phyloP scores from a whole-genome alignment of 2,888 invertebrate genomes.

The Lepidocyrtoides sp. region DNA sequence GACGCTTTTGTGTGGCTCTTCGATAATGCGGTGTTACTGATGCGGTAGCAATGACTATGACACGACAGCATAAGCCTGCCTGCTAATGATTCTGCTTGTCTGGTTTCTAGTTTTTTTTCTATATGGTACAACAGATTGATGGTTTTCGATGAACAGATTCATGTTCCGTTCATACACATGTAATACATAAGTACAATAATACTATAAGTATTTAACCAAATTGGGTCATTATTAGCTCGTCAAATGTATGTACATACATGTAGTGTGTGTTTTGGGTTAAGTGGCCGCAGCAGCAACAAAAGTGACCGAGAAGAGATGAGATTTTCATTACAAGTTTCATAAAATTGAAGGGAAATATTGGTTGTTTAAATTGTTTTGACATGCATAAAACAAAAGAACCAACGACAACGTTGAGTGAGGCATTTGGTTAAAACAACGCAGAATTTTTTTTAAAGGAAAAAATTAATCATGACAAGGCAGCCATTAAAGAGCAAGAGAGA shows the following conservation, averaged over 20 bases:
- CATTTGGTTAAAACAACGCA: not conserved
- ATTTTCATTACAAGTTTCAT: no score
- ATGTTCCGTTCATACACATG: not conserved
- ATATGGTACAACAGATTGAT: conserved; percentile 21
- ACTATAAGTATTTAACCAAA: conserved; percentile 16
- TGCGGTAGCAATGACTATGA: not conserved
- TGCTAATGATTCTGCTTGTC: conserved; percentile 31
- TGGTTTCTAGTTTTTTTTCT: not conserved
- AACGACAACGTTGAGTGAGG: not conserved
- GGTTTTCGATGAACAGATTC: conserved; percentile 30
- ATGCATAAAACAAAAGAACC: no score
- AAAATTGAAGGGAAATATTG: no score
- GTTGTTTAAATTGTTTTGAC: no score
- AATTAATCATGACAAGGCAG: not conserved
- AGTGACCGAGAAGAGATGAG: no score
- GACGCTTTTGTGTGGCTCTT: conserved; percentile 23
- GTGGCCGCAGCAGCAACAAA: not conserved
- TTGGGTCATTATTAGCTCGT: conserved; percentile 47
- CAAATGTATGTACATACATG: not conserved
- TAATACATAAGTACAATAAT: not conserved
- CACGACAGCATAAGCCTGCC: not conserved
- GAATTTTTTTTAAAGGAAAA: not conserved
- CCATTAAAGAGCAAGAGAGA: conserved; percentile 15
- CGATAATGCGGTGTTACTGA: not conserved
- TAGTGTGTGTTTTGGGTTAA: not conserved